Percentiles rank a stretch among this genome's conserved stretches.
These are phyloP conservation scores for Caerostris darwini DNA, from an alignment of 1,140 invertebrate species.

Conservation along the genomic window DNA sequence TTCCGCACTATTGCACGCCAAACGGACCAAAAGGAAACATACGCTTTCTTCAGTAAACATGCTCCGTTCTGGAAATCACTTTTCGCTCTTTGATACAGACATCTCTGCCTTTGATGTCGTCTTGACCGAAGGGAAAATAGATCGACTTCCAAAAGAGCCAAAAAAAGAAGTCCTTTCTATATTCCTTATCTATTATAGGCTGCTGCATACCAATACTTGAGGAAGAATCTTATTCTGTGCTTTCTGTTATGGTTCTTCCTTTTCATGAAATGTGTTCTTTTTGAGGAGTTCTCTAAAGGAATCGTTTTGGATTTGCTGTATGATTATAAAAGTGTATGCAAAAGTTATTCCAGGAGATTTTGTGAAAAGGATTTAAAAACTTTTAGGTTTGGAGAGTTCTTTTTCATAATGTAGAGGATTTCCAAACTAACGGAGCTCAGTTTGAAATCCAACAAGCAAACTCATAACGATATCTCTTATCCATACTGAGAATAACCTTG, in stretches of 20 bases:
- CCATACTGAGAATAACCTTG: no score
- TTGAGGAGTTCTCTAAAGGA: no score
- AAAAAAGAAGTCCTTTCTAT: not conserved
- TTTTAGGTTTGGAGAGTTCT: no score
- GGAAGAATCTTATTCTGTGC: not conserved
- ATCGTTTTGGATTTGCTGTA: no score
- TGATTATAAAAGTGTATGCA: no score
- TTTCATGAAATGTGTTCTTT: not conserved
- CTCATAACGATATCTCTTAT: no score
- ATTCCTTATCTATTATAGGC: constrained; percentile 21
- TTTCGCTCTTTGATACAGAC: not conserved
- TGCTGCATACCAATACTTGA: not conserved
- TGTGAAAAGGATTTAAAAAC: no score
- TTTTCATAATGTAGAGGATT: no score
- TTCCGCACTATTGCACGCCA: constrained; percentile 50
- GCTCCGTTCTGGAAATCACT: not conserved
- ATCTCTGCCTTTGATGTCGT: constrained; percentile 13
- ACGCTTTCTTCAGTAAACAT: constrained; percentile 26
- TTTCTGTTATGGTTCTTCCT: not conserved
- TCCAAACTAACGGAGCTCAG: no score
- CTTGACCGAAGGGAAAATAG: constrained; percentile 48
- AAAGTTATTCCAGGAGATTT: no score
- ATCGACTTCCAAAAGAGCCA: constrained; percentile 44
- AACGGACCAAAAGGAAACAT: not conserved
- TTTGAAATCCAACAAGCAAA: no score